Percentiles rank a stretch among this genome's conserved stretches.
Conservation (phyloP, 2,113 vertebrate species). For the Ictalurus punctatus region DNA sequence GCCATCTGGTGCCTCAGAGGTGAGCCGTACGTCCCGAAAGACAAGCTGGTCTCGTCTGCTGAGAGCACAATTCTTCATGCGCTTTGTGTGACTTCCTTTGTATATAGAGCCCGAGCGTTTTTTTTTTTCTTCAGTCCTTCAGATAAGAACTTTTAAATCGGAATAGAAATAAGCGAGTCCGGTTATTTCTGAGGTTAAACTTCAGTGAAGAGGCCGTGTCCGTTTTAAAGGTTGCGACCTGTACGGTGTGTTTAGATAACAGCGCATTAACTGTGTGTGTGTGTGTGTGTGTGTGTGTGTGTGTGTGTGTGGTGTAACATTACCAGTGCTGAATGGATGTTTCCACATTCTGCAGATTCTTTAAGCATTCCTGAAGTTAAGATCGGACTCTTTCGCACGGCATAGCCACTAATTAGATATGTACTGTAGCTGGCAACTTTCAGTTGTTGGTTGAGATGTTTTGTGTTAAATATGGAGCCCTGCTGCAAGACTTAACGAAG, state of each 20-base stretch:
- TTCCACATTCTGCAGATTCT: slow-evolving; percentile 61
- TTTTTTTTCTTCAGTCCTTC: neutral
- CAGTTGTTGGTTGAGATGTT: neutral
- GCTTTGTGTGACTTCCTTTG: neutral
- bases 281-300: neutral
- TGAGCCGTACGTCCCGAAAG: slow-evolving; percentile 31
- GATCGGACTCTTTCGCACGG: neutral
- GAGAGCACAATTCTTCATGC: neutral
- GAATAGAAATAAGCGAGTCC: neutral
- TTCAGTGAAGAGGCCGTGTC: neutral
- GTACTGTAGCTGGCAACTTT: slow-evolving; percentile 12
- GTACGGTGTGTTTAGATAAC: neutral
- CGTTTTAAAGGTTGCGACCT: neutral
- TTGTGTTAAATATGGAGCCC: neutral
- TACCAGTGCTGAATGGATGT: slow-evolving; percentile 20
- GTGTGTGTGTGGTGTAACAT: slow-evolving; percentile 27
- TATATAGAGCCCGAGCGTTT: neutral
- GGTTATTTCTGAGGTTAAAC: neutral
- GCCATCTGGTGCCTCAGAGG: slow-evolving; percentile 41
- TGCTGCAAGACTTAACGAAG: too few species aligned
- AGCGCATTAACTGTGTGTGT: slow-evolving; percentile 4
- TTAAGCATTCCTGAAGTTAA: slow-evolving; percentile 30
- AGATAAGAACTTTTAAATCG: neutral
- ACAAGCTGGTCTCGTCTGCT: neutral
- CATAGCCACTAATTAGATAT: neutral